Evolutionary conservation across 2,797 vertebrate genomes (phyloP).

Genomic region (Phaenicophaeus curvirostris): DNA sequence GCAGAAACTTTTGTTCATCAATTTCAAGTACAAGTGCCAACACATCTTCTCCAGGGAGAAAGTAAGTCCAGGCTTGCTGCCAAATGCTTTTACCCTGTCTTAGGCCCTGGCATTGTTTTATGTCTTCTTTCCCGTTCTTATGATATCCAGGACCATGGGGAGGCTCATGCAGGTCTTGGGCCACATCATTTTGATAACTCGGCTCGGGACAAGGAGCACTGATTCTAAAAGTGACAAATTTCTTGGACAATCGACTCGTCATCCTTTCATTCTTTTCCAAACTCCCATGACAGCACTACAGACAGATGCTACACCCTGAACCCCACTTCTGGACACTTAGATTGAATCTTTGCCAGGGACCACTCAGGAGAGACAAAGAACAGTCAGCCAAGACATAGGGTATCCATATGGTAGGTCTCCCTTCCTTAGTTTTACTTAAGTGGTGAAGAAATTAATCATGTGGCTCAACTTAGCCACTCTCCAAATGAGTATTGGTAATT

Average conservation of each 20-base stretch:
- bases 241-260: background rate
- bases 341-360: background rate
- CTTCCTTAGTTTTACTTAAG: background rate
- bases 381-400: background rate
- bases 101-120: background rate
- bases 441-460: background rate
- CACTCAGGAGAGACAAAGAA: background rate
- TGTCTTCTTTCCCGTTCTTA: background rate
- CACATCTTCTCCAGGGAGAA: background rate
- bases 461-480: background rate
- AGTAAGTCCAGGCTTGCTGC: background rate
- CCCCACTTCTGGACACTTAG: background rate
- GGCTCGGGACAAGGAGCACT: background rate
- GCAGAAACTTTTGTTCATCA: background rate
- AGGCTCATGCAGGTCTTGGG: background rate
- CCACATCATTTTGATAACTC: background rate
- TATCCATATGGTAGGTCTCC: background rate
- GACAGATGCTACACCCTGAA: background rate
- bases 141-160: background rate
- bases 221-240: background rate
- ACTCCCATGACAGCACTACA: background rate
- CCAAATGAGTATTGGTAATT: background rate
- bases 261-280: background rate
- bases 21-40: background rate
- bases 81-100: background rate